Percentiles rank a stretch among this genome's conserved stretches.
Evolutionary conservation across 2,888 invertebrate genomes (phyloP).

Genomic region (Hypena proboscidalis): DNA sequence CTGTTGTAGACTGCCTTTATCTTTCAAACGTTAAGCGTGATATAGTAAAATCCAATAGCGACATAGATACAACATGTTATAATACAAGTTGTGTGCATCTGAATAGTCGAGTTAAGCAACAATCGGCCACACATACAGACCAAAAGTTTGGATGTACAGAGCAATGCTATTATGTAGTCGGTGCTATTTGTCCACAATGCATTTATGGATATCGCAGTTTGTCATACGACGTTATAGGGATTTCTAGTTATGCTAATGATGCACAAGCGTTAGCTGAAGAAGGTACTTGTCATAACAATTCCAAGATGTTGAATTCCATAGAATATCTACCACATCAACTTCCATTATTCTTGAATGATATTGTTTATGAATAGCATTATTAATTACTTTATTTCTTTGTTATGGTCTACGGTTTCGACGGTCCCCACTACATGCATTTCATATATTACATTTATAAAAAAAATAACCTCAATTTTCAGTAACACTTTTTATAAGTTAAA

Average conservation of each 20-base stretch:
- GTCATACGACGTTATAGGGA: slow-evolving; percentile 49
- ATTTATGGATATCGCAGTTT: slow-evolving; percentile 39
- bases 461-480: slow-evolving; percentile 6
- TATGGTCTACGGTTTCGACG: slow-evolving; percentile 12
- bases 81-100: too few species aligned
- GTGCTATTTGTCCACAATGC: slow-evolving; percentile 43
- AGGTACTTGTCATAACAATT: neutral
- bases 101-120: neutral
- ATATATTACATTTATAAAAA: too few species aligned
- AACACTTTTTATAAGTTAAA: slow-evolving; percentile 27
- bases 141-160: slow-evolving; percentile 35
- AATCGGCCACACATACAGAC: slow-evolving; percentile 48
- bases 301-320: slow-evolving; percentile 37
- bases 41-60: too few species aligned
- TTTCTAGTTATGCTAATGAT: slow-evolving; percentile 40
- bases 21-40: neutral
- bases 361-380: slow-evolving; percentile 26
- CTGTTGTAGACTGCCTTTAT: slow-evolving; percentile 5
- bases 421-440: too few species aligned
- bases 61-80: too few species aligned
- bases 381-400: slow-evolving; percentile 10
- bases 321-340: slow-evolving; percentile 63
- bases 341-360: slow-evolving; percentile 58
- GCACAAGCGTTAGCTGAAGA: neutral
- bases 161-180: slow-evolving; percentile 43